These are phyloP conservation scores for Idaea dimidiata DNA, from an alignment of 2,888 invertebrate species.

Conservation along the genomic window DNA sequence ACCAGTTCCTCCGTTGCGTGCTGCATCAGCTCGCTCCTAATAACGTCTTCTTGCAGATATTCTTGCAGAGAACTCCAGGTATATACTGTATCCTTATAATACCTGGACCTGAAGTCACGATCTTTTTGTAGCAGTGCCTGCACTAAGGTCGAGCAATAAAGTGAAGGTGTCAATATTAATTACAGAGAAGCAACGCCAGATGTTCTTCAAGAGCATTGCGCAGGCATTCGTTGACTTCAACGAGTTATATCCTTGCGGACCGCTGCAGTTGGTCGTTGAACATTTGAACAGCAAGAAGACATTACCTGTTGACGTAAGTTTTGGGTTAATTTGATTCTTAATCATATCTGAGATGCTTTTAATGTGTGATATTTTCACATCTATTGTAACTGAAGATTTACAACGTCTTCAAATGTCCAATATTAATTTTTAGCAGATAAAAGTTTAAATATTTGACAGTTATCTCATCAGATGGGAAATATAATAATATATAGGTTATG, in stretches of 20 bases:
- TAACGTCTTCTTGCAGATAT: conserved; percentile 97
- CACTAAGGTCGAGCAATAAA: too few species aligned
- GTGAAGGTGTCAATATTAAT: conserved; percentile 13
- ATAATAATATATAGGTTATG: too few species aligned
- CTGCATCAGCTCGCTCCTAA: conserved; percentile 98
- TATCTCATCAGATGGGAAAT: too few species aligned
- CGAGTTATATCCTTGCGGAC: conserved; percentile 96
- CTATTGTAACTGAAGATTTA: too few species aligned
- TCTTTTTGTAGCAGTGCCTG: too few species aligned
- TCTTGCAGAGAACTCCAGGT: conserved; percentile 94
- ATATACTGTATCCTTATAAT: conserved; percentile 25
- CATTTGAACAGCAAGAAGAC: conserved; percentile 76
- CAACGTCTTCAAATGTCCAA: too few species aligned
- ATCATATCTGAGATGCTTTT: too few species aligned
- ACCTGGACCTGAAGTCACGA: too few species aligned
- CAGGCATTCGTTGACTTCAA: conserved; percentile 97
- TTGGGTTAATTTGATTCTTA: too few species aligned
- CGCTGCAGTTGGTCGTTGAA: conserved; percentile 94
- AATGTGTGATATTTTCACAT: too few species aligned
- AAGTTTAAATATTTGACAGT: too few species aligned
- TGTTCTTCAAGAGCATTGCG: conserved; percentile 96
- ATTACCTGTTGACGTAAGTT: conserved; percentile 65
- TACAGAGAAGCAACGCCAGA: conserved; percentile 85
- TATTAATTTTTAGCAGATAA: too few species aligned
- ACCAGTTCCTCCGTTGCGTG: conserved; percentile 97